These are phyloP conservation scores for Atrichornis clamosus DNA, from an alignment of 2,113 vertebrate genomes.

Conservation along the genomic window DNA sequence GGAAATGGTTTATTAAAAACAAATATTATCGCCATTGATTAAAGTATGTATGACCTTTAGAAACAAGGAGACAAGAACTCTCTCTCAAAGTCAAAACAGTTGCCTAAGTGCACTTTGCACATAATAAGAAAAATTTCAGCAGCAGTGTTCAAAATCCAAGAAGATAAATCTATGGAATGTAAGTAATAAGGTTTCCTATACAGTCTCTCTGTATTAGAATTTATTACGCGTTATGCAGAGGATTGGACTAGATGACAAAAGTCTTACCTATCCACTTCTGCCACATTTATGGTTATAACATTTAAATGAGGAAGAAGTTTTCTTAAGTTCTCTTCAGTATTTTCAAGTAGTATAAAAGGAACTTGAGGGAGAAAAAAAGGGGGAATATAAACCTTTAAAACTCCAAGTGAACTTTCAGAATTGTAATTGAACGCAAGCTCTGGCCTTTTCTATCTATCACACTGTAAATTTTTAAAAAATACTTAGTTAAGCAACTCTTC, in stretches of 20 bases:
- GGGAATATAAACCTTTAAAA: not conserved
- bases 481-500: not conserved
- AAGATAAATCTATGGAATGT: not conserved
- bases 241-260: not conserved
- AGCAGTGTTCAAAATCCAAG: not conserved
- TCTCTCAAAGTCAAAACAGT: not conserved
- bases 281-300: not conserved
- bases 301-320: not conserved
- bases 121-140: not conserved
- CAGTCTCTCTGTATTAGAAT: not conserved
- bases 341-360: conserved; percentile 12
- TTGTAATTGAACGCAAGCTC: not conserved
- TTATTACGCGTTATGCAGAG: not conserved
- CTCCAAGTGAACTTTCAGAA: not conserved
- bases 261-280: not conserved
- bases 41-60: not conserved
- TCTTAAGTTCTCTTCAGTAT: not conserved
- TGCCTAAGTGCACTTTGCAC: not conserved
- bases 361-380: not conserved
- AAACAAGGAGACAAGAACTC: not conserved
- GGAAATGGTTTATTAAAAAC: conserved; percentile 9
- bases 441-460: conserved; percentile 23
- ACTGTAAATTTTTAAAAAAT: not conserved
- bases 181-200: not conserved
- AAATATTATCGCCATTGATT: not conserved